Evolutionary conservation across 2,888 invertebrate species (phyloP).

Genomic region (Athalia circularis): DNA sequence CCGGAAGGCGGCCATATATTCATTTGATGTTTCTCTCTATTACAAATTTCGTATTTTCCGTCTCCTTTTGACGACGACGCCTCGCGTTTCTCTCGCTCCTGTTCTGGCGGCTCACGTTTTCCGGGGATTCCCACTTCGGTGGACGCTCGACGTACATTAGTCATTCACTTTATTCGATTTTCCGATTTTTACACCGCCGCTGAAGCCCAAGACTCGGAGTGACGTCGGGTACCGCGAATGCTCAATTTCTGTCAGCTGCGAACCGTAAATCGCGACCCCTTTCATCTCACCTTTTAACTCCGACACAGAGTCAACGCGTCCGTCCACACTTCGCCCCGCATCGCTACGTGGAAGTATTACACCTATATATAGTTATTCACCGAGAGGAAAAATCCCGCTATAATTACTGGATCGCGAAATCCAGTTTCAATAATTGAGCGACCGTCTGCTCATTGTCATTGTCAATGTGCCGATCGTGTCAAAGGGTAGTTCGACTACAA

Average conservation of each 20-base stretch:
- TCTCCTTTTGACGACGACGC: slow-evolving; percentile 40
- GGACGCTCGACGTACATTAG: slow-evolving; percentile 60
- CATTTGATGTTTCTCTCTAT: slow-evolving; percentile 70
- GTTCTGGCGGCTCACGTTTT: slow-evolving; percentile 23
- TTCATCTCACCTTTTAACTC: slow-evolving; percentile 25
- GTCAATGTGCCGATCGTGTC: too few relatives aligned
- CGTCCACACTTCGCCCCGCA: background rate
- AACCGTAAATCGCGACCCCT: slow-evolving; percentile 1
- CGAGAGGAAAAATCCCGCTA: too few relatives aligned
- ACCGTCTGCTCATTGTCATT: too few relatives aligned
- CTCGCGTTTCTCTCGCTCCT: background rate
- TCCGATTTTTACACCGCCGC: slow-evolving; percentile 65
- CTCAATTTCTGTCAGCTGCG: background rate
- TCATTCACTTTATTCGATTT: slow-evolving; percentile 69
- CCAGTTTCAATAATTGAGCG: too few relatives aligned
- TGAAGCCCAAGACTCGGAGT: slow-evolving; percentile 44
- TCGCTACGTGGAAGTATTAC: background rate
- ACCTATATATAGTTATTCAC: too few relatives aligned
- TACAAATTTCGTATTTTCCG: slow-evolving; percentile 66
- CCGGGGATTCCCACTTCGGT: slow-evolving; percentile 46
- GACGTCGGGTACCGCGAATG: background rate
- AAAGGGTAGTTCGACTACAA: too few relatives aligned
- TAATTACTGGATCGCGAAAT: too few relatives aligned
- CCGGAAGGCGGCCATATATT: slow-evolving; percentile 72
- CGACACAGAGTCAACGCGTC: background rate